Conservation (phyloP, 2,113 vertebrate species). For the Spea bombifrons region DNA sequence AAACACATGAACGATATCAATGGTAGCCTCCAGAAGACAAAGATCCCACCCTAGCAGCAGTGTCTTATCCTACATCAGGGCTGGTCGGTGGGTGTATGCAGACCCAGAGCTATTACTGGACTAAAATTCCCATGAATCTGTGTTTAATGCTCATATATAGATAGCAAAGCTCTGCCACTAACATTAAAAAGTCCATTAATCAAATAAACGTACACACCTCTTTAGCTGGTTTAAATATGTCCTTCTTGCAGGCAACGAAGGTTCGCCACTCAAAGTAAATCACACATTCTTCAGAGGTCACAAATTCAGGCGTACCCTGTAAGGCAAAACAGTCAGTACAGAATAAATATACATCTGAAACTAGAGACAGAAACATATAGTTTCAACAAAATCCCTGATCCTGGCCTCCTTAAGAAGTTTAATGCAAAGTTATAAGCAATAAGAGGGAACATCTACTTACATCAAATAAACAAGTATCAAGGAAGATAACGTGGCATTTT, state of each 20-base stretch:
- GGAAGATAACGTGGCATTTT: too few relatives aligned
- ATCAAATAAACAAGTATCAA: neutral
- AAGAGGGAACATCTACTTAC: neutral
- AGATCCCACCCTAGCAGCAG: too few relatives aligned
- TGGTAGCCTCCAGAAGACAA: too few relatives aligned
- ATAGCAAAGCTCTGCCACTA: too few relatives aligned
- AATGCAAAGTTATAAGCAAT: neutral
- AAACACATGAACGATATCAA: too few relatives aligned
- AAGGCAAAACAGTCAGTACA: neutral
- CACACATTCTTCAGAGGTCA: constrained; percentile 81
- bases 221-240: constrained; percentile 83
- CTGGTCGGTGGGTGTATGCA: too few relatives aligned
- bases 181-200: neutral
- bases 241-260: constrained; percentile 78
- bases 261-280: constrained; percentile 96
- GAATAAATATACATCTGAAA: neutral
- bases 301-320: constrained; percentile 92
- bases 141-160: too few relatives aligned
- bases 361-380: neutral
- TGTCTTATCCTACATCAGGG: too few relatives aligned
- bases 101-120: too few relatives aligned
- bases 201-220: constrained; percentile 71
- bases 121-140: too few relatives aligned
- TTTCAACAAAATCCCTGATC: neutral
- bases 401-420: neutral